These are phyloP conservation scores for Lithodes maja DNA, from an alignment of 2,888 invertebrate genomes.

Conservation along the genomic window DNA sequence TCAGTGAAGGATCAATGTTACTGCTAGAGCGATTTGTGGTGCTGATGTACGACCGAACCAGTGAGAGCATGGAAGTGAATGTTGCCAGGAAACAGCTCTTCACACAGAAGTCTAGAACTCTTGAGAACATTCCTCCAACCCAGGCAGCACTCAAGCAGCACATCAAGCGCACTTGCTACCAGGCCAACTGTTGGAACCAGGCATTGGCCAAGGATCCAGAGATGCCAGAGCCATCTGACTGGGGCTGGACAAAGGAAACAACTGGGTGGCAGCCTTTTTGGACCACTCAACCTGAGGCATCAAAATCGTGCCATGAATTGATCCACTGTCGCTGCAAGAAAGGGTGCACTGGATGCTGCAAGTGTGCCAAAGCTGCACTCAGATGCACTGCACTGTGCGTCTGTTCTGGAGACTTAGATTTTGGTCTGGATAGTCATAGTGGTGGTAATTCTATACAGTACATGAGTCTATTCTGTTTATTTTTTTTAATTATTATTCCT, in stretches of 20 bases:
- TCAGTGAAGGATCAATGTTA: background rate
- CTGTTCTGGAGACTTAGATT: too few species aligned
- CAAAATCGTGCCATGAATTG: background rate
- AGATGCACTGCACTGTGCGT: too few species aligned
- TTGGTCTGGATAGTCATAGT: too few species aligned
- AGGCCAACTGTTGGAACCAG: background rate
- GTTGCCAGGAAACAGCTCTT: slow-evolving; percentile 8
- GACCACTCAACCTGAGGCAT: background rate
- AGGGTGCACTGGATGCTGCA: background rate
- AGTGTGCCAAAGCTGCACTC: too few species aligned
- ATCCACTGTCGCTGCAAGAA: background rate
- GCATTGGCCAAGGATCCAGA: background rate
- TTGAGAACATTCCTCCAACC: too few species aligned
- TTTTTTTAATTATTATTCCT: too few species aligned
- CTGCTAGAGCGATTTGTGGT: background rate
- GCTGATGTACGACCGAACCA: too few species aligned
- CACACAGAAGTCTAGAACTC: slow-evolving; percentile 3
- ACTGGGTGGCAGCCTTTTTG: background rate
- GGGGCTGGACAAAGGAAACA: background rate
- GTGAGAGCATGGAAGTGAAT: background rate
- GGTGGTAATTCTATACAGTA: too few species aligned
- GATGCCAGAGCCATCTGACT: slow-evolving; percentile 1
- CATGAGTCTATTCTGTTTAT: too few species aligned
- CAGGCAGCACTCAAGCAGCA: too few species aligned
- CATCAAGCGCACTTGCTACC: background rate